Evolutionary conservation across 2,797 vertebrate species (phyloP).

Genomic region (Semotilus atromaculatus): DNA sequence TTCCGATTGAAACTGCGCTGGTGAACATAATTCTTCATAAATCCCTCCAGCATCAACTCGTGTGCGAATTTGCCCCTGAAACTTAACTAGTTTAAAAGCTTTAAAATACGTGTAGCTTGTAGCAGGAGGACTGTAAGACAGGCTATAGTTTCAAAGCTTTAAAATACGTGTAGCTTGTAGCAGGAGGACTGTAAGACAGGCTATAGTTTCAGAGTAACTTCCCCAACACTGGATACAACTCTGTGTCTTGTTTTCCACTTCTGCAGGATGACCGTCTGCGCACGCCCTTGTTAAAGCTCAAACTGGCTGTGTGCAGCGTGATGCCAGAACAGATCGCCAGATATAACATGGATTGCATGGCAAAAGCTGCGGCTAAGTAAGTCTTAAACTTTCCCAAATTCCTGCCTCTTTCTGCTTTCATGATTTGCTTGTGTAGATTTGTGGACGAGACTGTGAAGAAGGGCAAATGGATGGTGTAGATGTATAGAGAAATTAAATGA

Average conservation of each 20-base stretch:
- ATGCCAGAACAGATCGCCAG: conserved; percentile 95
- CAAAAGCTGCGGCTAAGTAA: conserved; percentile 90
- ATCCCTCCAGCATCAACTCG: no score
- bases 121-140: not conserved
- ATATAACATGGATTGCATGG: conserved; percentile 93
- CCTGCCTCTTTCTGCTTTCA: not conserved
- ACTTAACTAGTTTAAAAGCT: not conserved
- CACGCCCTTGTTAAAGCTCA: conserved; percentile 91
- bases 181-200: not conserved
- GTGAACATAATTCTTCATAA: no score
- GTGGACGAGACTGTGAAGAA: not conserved
- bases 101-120: not conserved
- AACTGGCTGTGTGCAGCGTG: conserved; percentile 90
- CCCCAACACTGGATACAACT: not conserved
- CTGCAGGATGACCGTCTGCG: conserved; percentile 90
- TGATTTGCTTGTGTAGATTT: not conserved
- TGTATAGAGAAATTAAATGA: not conserved
- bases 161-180: not conserved
- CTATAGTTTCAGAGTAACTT: not conserved
- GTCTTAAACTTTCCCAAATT: conserved; percentile 58
- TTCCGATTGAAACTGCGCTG: not conserved
- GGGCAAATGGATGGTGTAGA: not conserved
- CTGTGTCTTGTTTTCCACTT: not conserved
- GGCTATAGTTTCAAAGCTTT: not conserved
- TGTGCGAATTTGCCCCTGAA: no score